A percentile compares a stretch with the other conserved stretches of the same genome.
These are phyloP conservation scores for Fragum fragum DNA, from an alignment of 2,888 invertebrate genomes.

Conservation along the genomic window DNA sequence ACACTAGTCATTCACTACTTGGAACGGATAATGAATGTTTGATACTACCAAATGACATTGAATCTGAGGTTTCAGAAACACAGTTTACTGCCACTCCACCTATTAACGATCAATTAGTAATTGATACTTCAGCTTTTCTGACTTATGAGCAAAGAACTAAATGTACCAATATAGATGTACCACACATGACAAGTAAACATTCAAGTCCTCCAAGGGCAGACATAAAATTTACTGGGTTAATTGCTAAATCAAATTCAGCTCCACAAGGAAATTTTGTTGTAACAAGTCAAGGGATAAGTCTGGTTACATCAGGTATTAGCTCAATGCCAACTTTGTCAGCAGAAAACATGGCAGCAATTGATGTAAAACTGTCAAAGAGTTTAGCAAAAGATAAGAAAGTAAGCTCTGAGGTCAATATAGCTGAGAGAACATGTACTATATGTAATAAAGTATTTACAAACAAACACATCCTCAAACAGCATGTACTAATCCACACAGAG, in stretches of 20 bases:
- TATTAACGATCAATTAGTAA: slow-evolving; percentile 7
- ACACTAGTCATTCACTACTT: slow-evolving; percentile 26
- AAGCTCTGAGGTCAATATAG: slow-evolving; percentile 39
- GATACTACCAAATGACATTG: slow-evolving; percentile 4
- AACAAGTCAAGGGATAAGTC: slow-evolving; percentile 39
- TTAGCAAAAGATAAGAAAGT: slow-evolving; percentile 28
- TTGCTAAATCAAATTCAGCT: slow-evolving; percentile 44
- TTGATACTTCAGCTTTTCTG: background rate
- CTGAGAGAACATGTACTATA: slow-evolving; percentile 60
- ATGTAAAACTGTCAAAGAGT: background rate
- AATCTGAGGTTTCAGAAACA: background rate
- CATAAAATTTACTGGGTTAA: slow-evolving; percentile 19
- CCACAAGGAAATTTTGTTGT: slow-evolving; percentile 26
- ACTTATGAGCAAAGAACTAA: background rate
- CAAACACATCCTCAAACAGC: slow-evolving; percentile 63
- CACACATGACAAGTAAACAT: background rate
- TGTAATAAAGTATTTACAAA: slow-evolving; percentile 65
- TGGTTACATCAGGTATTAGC: slow-evolving; percentile 16
- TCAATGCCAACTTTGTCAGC: background rate
- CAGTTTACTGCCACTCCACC: background rate
- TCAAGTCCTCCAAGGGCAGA: slow-evolving; percentile 15
- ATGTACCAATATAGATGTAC: background rate
- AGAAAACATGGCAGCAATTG: slow-evolving; percentile 8
- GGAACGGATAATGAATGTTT: slow-evolving; percentile 20
- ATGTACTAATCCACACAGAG: slow-evolving; percentile 61